These are phyloP conservation scores for Echinometra lucunter DNA, from an alignment of 53 echinoderm and acorn worm genomes.

Conservation along the genomic window DNA sequence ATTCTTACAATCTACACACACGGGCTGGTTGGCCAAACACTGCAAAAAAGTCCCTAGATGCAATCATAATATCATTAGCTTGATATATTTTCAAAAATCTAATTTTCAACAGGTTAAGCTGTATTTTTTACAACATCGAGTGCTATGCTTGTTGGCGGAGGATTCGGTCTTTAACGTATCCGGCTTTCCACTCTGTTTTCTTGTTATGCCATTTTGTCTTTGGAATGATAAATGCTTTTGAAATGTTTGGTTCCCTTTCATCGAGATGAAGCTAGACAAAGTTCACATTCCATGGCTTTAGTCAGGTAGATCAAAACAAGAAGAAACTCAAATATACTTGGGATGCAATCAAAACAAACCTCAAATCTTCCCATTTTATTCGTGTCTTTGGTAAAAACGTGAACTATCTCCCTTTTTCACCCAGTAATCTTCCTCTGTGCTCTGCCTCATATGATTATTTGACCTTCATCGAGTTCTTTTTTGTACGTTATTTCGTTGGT, in stretches of 20 bases:
- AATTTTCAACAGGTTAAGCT: neutral
- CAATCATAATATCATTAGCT: neutral
- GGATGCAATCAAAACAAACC: conserved; percentile 32
- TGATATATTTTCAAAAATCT: no score
- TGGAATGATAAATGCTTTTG: conserved; percentile 43
- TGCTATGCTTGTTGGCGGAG: neutral
- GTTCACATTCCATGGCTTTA: conserved; percentile 41
- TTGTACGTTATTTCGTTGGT: neutral
- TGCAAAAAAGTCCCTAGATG: neutral
- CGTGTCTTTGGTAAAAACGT: conserved; percentile 22
- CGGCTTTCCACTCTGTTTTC: neutral
- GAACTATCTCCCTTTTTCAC: neutral
- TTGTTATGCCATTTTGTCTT: conserved; percentile 20
- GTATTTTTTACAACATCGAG: neutral
- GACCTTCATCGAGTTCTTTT: neutral
- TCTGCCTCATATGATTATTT: neutral
- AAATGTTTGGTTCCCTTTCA: conserved; percentile 21
- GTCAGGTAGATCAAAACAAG: conserved; percentile 34
- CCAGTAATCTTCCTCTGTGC: conserved; percentile 7
- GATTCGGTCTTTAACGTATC: no score
- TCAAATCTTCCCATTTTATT: neutral
- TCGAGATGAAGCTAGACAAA: conserved; percentile 10
- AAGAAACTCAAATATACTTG: conserved; percentile 39
- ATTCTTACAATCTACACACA: neutral
- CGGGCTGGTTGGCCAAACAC: neutral